Conservation (phyloP, 2,113 vertebrate species). For the Platichthys stellatus region DNA sequence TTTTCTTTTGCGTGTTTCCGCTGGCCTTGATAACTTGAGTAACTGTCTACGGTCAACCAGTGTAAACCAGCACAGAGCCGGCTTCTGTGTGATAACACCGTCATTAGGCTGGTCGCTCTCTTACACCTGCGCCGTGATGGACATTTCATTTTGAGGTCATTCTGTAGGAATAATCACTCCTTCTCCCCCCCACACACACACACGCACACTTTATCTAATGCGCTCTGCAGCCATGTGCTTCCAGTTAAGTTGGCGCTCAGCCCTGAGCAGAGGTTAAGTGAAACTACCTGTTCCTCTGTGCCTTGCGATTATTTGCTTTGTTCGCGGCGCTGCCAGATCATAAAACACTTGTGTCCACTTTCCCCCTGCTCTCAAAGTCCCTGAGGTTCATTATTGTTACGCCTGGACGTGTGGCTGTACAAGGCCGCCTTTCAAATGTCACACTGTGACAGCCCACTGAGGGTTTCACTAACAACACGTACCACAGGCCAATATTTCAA, state of each 20-base stretch:
- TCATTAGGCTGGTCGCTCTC: conserved; percentile 38
- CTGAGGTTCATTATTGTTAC: conserved; percentile 74
- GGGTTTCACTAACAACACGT: conserved; percentile 38
- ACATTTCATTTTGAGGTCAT: conserved; percentile 50
- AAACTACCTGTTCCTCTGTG: conserved; percentile 82
- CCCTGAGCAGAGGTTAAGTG: conserved; percentile 78
- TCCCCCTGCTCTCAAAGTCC: conserved; percentile 64
- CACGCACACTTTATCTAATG: conserved; percentile 41
- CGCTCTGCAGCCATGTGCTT: conserved; percentile 75
- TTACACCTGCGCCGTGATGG: conserved; percentile 39
- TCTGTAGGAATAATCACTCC: conserved; percentile 51
- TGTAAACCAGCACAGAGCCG: background rate
- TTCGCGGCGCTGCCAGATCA: conserved; percentile 74
- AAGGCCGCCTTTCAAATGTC: conserved; percentile 67
- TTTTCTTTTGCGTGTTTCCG: conserved; percentile 37
- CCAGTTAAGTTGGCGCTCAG: conserved; percentile 73
- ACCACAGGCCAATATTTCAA: conserved; percentile 46
- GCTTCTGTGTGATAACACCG: conserved; percentile 43
- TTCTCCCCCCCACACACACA: background rate
- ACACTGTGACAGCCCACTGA: conserved; percentile 57
- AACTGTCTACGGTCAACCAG: conserved; percentile 27
- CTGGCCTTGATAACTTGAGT: conserved; percentile 44
- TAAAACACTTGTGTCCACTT: conserved; percentile 79
- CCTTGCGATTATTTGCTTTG: conserved; percentile 80
- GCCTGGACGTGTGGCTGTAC: conserved; percentile 74